Percentiles rank a stretch among this genome's conserved stretches.
These are phyloP conservation scores for Zenarchopterus dispar DNA, from an alignment of 2,797 vertebrate genomes.

Conservation along the genomic window DNA sequence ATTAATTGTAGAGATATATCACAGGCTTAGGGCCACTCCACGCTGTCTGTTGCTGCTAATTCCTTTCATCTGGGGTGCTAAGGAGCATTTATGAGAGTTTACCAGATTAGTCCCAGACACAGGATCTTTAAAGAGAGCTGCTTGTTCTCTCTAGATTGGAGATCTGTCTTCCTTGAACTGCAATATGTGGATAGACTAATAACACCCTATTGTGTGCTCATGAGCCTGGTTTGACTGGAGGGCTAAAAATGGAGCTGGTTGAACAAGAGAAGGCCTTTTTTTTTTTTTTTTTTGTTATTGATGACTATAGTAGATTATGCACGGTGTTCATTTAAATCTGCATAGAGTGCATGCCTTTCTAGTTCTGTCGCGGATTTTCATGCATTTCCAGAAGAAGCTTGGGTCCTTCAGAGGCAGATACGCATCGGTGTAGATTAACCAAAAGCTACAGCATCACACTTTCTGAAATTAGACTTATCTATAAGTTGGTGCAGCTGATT, in stretches of 20 bases:
- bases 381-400: slow-evolving; percentile 60
- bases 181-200: slow-evolving; percentile 61
- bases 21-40: slow-evolving; percentile 71
- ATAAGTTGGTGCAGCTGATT: slow-evolving; percentile 57
- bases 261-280: slow-evolving; percentile 49
- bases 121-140: slow-evolving; percentile 75
- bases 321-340: slow-evolving; percentile 71
- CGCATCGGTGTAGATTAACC: slow-evolving; percentile 74
- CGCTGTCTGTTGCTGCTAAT: slow-evolving; percentile 75
- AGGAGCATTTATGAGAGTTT: slow-evolving; percentile 80
- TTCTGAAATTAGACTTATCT: slow-evolving; percentile 70
- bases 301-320: slow-evolving; percentile 69
- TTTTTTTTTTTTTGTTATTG: slow-evolving; percentile 33
- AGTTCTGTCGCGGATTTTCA: slow-evolving; percentile 61
- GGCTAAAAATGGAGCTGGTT: slow-evolving; percentile 71
- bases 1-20: slow-evolving; percentile 83
- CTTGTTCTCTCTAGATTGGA: slow-evolving; percentile 79
- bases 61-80: slow-evolving; percentile 76
- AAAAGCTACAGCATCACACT: slow-evolving; percentile 57
- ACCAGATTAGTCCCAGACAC: slow-evolving; percentile 80
- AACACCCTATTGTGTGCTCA: slow-evolving; percentile 71
- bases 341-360: slow-evolving; percentile 55
- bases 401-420: slow-evolving; percentile 65
- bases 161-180: slow-evolving; percentile 70
- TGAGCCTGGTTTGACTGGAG: slow-evolving; percentile 65